Conservation (phyloP, 2,113 vertebrate species). For the Lagopus leucura region DNA sequence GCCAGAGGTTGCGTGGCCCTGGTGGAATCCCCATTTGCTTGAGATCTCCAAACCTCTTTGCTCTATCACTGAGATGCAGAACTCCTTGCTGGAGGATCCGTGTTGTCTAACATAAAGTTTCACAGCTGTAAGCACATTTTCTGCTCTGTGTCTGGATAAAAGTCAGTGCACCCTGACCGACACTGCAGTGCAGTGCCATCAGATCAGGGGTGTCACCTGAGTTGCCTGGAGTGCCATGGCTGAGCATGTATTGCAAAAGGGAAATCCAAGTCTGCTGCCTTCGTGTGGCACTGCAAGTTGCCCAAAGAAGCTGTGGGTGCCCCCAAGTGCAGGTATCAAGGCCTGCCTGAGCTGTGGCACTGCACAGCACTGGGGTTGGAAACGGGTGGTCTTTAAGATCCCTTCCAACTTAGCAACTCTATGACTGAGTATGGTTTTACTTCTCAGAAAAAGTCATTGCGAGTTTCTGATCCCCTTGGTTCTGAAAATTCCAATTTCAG, state of each 20-base stretch:
- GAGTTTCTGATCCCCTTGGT: not conserved
- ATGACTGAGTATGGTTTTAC: not conserved
- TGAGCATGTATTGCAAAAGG: not conserved
- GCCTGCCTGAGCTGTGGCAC: too few species aligned
- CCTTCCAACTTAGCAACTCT: too few species aligned
- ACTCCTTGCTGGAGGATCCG: not conserved
- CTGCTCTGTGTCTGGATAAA: not conserved
- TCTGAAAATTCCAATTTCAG: not conserved
- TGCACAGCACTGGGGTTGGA: too few species aligned
- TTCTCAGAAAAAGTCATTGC: not conserved
- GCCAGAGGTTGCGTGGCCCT: not conserved
- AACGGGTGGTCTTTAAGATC: too few species aligned
- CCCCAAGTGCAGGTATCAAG: too few species aligned
- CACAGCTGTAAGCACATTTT: not conserved
- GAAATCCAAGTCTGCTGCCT: fast-evolving
- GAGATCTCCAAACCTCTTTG: not conserved
- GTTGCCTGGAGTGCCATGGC: not conserved
- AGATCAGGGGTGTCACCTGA: not conserved
- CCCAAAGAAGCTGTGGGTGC: too few species aligned
- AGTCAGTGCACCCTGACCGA: not conserved
- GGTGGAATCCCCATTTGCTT: fast-evolving
- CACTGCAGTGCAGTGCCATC: conserved; percentile 9
- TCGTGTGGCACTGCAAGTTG: fast-evolving
- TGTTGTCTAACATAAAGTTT: not conserved
- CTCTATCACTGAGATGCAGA: not conserved